Evolutionary conservation across 2,113 vertebrate species (phyloP), one percentile per base, ranked within the genome.

Genomic region (Corydoras maculifer): DNA sequence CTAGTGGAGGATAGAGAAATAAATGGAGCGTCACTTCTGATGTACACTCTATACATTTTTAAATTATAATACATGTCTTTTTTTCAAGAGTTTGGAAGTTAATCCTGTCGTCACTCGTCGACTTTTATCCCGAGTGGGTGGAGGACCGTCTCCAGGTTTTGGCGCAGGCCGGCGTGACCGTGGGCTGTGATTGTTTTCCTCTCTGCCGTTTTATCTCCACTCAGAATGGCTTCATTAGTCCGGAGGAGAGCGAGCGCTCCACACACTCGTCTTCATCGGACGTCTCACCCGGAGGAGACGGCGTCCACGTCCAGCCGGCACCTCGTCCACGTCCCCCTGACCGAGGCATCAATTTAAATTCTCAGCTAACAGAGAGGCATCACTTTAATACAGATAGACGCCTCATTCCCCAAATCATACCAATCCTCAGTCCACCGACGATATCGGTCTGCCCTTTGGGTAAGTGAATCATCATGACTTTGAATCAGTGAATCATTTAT

Each of bases 141-240:
- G 11, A 53, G 12, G 13, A 57, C n/a, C 3, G 13, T 57, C 14
- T 57, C 54, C 13, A 3, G 15, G 14, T n/a, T n/a, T 15, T 7
- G 15, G 79, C 79, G 79, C 82, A 88, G 83, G 86, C 75, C 82
- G 13, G 86, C 82, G 84, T 87, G 86, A 86, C 86, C 83, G 78
- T 81, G 82, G 85, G 86, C 86, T 82, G 82, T 87, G 87, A 86
- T 88, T 88, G 86, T 88, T 88, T 87, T 79, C n/a, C 54, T 58
- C 84, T 81, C 78, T 81, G 78, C 83, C 82, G 82, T 86, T 88
- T 88, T 88, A 87, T 88, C 85, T 88, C 82, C 81, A 85, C 79
- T 85, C 82, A 81, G 83, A 83, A 78, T 86, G 82, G 74, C 77
- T 84, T 88, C 85, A 88, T 88, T 87, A 85, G 84, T 80, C 71